Evolutionary conservation across 2,797 vertebrate species (phyloP).

Genomic region (Hippopotamyrus pictus): DNA sequence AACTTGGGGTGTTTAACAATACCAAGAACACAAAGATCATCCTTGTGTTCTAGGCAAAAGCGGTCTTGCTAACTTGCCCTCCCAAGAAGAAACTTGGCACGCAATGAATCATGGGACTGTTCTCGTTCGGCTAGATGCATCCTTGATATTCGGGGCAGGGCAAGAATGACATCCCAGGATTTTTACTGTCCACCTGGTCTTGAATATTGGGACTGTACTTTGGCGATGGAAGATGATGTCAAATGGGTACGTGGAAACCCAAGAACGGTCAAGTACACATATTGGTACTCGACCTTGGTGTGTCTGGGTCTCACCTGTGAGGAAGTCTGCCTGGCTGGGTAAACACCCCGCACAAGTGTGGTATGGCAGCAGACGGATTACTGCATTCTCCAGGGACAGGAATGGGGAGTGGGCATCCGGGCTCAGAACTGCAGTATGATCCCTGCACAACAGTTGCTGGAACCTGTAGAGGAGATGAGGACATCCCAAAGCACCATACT

Average conservation of each 20-base stretch:
- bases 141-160: neutral
- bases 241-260: neutral
- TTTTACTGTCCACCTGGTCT: neutral
- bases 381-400: slow-evolving; percentile 55
- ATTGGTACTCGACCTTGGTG: neutral
- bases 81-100: neutral
- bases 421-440: slow-evolving; percentile 59
- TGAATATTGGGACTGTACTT: neutral
- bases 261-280: neutral
- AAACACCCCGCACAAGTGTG: slow-evolving; percentile 60
- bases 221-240: neutral
- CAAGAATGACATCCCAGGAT: neutral
- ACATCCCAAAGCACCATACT: neutral
- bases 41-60: neutral
- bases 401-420: slow-evolving; percentile 53
- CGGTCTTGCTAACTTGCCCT: neutral
- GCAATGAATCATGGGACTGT: neutral
- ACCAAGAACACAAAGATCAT: neutral
- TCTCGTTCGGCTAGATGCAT: neutral
- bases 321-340: slow-evolving; percentile 56
- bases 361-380: slow-evolving; percentile 62
- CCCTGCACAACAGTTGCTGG: slow-evolving; percentile 62
- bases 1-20: neutral
- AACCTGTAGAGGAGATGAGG: slow-evolving; percentile 45
- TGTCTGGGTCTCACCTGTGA: slow-evolving; percentile 46